Evolutionary conservation across 1,140 invertebrate genomes (phyloP), one percentile per base, ranked within the genome.

Genomic region (Oncopeltus fasciatus): DNA sequence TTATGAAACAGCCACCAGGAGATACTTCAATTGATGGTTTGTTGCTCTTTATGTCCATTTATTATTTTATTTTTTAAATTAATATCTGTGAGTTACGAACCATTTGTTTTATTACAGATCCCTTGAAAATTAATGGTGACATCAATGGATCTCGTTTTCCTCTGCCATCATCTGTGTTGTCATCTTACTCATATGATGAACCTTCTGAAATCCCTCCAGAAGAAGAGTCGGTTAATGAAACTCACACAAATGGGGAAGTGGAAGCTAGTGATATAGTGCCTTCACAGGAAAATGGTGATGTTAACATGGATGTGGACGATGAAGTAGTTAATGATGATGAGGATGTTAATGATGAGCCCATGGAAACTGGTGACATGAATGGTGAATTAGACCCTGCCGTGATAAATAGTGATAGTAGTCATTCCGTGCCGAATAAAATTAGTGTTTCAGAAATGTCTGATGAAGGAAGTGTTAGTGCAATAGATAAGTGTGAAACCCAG

Each of bases 51-150:
- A 24, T 24, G 44, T 47, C 8, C 3, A 8, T 20, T 3, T 16
- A 11, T 14, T 53, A 26, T 53, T 53, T 53, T 38, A 38, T 5
- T 38, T 8, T 14, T 38, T 38, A 38, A 8, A 14, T 8, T 38
- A 8, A 38, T 38, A 38, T 38, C 5, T 38, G 14, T 38, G 31
- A 8, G 5, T 38, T 38, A 38, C 14, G 5, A 8, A 14, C 31
- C 14, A 29, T 59, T 62, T 66, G 21, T 59, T 67, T 44, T 64
- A 61, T 72, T 70, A 38, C 62, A 73, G 72, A 68, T 68, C 66
- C 59, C 46, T 46, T 69, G 18, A 66, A 69, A 60, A 43, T 74
- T 57, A 76, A 76, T 69, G 75, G 74, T 29, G 74, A 74, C 60
- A 28, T 74, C 57, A 73, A 73, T 68, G 72, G 72, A 47, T 31